Conservation (phyloP, 2,113 vertebrate genomes). For the Mormyrus iriodes region DNA sequence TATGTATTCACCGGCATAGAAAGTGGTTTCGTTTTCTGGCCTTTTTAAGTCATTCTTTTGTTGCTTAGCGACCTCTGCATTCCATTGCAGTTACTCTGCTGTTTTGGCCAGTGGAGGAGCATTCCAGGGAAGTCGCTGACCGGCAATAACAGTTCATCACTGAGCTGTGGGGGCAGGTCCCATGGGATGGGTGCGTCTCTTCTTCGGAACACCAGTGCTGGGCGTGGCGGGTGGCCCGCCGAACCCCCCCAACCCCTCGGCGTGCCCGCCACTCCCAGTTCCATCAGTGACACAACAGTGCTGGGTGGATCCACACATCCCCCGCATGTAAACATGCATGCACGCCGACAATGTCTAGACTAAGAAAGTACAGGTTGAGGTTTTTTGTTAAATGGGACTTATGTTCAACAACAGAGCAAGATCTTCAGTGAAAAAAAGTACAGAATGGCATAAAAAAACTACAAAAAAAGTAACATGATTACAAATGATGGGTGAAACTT, state of each 20-base stretch:
- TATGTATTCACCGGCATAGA: neutral
- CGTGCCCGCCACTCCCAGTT: neutral
- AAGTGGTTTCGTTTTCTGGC: slow-evolving; percentile 40
- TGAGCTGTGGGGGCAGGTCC: slow-evolving; percentile 14
- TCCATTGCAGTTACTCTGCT: slow-evolving; percentile 62
- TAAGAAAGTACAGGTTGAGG: neutral
- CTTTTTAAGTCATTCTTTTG: slow-evolving; percentile 66
- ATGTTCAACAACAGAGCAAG: neutral
- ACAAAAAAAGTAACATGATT: neutral
- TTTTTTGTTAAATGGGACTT: neutral
- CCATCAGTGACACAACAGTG: slow-evolving; percentile 9
- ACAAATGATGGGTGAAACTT: neutral
- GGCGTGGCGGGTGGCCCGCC: neutral
- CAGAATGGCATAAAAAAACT: neutral
- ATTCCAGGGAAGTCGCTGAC: slow-evolving; percentile 59
- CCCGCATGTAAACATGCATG: neutral
- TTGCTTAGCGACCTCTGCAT: slow-evolving; percentile 52
- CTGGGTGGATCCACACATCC: neutral
- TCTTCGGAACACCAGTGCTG: neutral
- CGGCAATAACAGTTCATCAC: slow-evolving; percentile 51
- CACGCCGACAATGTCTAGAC: neutral
- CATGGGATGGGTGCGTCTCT: neutral
- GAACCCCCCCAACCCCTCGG: neutral
- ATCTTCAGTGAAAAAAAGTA: neutral
- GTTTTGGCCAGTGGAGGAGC: slow-evolving; percentile 52